Percentiles rank a stretch among this genome's conserved stretches.
These are phyloP conservation scores for Pogonocherus hispidulus DNA, from an alignment of 2,888 invertebrate genomes.

Conservation along the genomic window DNA sequence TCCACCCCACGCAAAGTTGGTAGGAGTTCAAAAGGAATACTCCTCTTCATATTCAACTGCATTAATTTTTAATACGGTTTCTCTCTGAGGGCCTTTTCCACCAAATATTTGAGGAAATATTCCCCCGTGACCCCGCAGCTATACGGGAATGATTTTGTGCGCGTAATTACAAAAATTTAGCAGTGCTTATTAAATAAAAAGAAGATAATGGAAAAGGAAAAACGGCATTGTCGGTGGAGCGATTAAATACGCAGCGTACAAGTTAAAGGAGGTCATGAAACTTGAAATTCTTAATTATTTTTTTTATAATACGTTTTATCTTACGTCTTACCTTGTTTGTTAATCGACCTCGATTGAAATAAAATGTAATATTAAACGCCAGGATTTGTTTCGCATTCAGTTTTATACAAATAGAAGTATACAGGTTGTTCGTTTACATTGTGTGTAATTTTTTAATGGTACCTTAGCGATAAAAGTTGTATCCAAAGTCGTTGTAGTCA, in stretches of 20 bases:
- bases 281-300: slow-evolving; percentile 13
- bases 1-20: too few species aligned
- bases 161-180: slow-evolving; percentile 1
- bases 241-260: background rate
- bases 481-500: too few species aligned
- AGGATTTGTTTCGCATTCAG: background rate
- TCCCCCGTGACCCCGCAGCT: background rate
- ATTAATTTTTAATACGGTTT: background rate
- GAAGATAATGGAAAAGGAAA: background rate
- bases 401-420: background rate
- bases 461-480: too few species aligned
- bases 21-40: too few species aligned
- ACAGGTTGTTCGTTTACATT: background rate
- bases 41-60: too few species aligned
- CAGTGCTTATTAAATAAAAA: background rate
- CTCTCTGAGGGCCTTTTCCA: background rate
- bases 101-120: background rate
- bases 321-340: background rate
- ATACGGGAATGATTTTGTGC: background rate
- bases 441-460: too few species aligned
- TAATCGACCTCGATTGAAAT: slow-evolving; percentile 15
- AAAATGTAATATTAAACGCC: background rate
- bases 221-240: background rate
- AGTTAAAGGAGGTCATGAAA: slow-evolving; percentile 11
- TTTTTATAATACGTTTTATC: background rate